A percentile compares a stretch with the other conserved stretches of the same genome.
These are phyloP conservation scores for Carassius gibelio DNA, from an alignment of 2,113 vertebrate genomes.

Conservation along the genomic window DNA sequence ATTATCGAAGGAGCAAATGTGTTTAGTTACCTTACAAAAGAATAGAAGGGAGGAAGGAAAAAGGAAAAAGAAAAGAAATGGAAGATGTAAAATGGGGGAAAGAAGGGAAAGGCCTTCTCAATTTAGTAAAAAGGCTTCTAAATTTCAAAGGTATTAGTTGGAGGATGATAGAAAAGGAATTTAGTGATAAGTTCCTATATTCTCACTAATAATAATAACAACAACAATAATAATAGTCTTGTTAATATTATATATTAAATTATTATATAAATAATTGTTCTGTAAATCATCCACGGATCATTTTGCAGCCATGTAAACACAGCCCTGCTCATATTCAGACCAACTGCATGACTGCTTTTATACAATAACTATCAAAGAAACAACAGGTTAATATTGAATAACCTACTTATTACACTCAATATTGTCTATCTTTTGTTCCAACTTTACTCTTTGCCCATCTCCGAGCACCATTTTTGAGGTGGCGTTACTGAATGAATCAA, in stretches of 20 bases:
- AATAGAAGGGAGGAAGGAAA: not conserved
- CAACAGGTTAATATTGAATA: not conserved
- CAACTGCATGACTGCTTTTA: too few species aligned
- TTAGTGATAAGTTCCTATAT: not conserved
- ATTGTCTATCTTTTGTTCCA: not conserved
- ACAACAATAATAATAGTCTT: too few species aligned
- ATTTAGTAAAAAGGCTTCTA: not conserved
- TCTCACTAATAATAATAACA: not conserved
- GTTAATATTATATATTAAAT: too few species aligned
- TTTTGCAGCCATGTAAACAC: not conserved
- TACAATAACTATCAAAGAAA: not conserved
- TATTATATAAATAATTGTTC: too few species aligned
- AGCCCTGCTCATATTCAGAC: not conserved
- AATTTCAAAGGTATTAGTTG: not conserved
- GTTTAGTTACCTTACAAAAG: conserved; percentile 40
- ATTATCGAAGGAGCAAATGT: conserved; percentile 30
- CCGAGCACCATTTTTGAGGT: not conserved
- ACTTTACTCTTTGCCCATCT: not conserved
- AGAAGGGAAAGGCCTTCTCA: not conserved
- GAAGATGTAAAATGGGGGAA: not conserved
- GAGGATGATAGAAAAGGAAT: not conserved
- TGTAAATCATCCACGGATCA: not conserved
- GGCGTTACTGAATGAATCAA: not conserved
- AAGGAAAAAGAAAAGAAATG: not conserved
- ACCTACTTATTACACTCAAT: not conserved